Evolutionary conservation across 2,797 vertebrate genomes (phyloP).

Genomic region (Odontamblyopus rebecca): DNA sequence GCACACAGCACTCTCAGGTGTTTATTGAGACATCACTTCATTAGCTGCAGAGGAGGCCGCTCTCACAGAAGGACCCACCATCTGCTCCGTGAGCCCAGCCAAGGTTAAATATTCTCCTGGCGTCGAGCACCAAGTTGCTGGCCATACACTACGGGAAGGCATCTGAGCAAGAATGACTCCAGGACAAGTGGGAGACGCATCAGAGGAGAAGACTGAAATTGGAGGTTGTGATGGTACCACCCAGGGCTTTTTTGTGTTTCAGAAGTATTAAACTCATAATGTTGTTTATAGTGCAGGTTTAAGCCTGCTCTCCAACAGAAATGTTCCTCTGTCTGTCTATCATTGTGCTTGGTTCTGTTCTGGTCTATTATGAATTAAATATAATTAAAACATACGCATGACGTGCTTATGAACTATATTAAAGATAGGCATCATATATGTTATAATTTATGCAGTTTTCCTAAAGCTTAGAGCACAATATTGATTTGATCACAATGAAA

Average conservation of each 20-base stretch:
- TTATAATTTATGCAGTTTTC: too few relatives aligned
- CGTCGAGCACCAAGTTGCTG: conserved; percentile 25
- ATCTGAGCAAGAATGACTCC: conserved; percentile 36
- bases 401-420: too few relatives aligned
- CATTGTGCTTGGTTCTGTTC: neutral
- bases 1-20: conserved; percentile 72
- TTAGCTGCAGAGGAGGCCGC: conserved; percentile 69
- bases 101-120: conserved; percentile 75
- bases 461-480: too few relatives aligned
- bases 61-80: conserved; percentile 74
- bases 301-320: too few relatives aligned
- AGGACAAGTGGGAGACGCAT: conserved; percentile 28
- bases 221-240: neutral
- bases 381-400: too few relatives aligned
- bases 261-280: too few relatives aligned
- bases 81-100: conserved; percentile 73
- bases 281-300: neutral
- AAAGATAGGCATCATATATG: too few relatives aligned
- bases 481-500: too few relatives aligned
- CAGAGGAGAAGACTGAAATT: neutral
- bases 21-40: conserved; percentile 82
- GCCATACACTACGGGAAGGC: conserved; percentile 27
- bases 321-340: neutral
- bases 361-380: too few relatives aligned
- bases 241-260: neutral